Conservation (phyloP, 2,888 invertebrate species). For the Thymelicus sylvestris region DNA sequence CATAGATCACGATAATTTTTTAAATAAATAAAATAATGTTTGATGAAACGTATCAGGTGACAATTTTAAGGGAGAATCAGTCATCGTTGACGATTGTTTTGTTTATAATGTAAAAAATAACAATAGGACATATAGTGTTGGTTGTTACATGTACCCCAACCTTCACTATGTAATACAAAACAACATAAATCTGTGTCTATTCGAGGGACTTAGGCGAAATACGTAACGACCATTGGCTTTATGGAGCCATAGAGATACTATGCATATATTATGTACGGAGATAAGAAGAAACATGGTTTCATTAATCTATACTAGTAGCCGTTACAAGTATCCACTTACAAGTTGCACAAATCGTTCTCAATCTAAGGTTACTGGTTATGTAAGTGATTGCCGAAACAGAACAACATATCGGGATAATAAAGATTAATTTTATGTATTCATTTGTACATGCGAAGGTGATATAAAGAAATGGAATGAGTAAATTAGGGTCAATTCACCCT, state of each 20-base stretch:
- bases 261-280: background rate
- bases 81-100: too few species aligned
- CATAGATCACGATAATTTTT: too few species aligned
- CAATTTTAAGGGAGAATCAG: too few species aligned
- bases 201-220: background rate
- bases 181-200: background rate
- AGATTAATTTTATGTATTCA: constrained; percentile 21
- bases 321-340: constrained; percentile 21
- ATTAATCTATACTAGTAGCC: background rate
- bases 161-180: too few species aligned
- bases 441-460: constrained; percentile 26
- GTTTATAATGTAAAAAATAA: too few species aligned
- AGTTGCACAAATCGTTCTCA: constrained; percentile 30
- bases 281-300: background rate
- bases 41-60: too few species aligned
- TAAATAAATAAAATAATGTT: too few species aligned
- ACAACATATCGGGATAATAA: constrained; percentile 29
- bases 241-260: background rate
- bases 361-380: constrained; percentile 25
- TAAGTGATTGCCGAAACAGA: constrained; percentile 17
- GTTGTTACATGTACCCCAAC: too few species aligned
- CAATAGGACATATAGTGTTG: too few species aligned
- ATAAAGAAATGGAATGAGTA: background rate
- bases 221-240: background rate
- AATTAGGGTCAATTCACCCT: constrained; percentile 12